Conservation (phyloP, 2,113 vertebrate genomes). For the Penelope pileata region DNA sequence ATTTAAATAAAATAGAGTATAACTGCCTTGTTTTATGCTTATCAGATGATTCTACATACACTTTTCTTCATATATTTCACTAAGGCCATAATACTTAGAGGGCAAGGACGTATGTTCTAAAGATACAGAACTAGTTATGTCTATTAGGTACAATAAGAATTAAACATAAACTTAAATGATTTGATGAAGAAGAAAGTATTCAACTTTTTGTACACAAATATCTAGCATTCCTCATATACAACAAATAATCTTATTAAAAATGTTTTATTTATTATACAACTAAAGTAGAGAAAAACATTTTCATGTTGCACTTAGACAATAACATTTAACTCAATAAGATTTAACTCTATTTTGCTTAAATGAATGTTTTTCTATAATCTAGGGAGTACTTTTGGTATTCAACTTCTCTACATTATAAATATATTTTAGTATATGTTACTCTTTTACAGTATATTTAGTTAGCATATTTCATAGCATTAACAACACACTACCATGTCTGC, state of each 20-base stretch:
- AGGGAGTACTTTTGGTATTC: neutral
- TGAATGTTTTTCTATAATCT: neutral
- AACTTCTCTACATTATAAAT: neutral
- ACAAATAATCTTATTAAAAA: neutral
- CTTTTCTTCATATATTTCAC: neutral
- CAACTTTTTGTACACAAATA: neutral
- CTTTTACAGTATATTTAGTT: neutral
- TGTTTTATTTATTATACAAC: neutral
- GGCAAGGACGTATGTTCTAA: neutral
- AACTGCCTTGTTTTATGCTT: neutral
- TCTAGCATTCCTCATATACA: neutral
- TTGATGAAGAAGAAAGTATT: neutral
- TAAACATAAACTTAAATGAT: neutral
- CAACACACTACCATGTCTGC: neutral
- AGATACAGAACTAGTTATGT: neutral
- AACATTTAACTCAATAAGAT: neutral
- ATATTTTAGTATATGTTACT: neutral
- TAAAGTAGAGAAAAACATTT: neutral
- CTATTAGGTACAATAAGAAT: neutral
- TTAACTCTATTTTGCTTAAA: neutral
- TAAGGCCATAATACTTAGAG: neutral
- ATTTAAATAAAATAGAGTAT: neutral
- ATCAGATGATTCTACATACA: neutral
- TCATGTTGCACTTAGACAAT: neutral
- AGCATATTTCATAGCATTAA: neutral